Conservation (phyloP, 2,888 invertebrate genomes). For the Luperina nickerlii region DNA sequence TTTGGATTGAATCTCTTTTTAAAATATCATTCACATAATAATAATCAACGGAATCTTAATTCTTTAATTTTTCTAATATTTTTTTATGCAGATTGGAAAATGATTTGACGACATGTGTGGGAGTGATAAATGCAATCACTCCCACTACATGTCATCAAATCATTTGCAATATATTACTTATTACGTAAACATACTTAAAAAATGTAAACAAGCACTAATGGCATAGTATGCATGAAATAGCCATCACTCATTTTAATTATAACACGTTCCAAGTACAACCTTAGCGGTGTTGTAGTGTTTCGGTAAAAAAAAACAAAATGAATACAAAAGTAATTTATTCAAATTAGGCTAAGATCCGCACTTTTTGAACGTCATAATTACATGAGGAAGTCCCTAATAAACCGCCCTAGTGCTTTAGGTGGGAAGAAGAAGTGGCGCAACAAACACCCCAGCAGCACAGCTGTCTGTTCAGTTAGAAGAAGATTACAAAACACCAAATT, state of each 20-base stretch:
- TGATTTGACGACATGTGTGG: too few species aligned
- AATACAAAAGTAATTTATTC: not conserved
- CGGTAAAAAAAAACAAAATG: not conserved
- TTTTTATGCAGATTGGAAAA: not conserved
- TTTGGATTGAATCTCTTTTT: not conserved
- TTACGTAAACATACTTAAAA: constrained; percentile 22
- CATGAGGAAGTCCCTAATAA: too few species aligned
- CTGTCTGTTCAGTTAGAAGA: too few species aligned
- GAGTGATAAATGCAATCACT: too few species aligned
- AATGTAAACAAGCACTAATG: constrained; percentile 33
- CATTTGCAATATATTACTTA: not conserved
- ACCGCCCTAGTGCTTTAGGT: not conserved
- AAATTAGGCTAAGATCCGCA: not conserved
- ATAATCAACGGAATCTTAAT: not conserved
- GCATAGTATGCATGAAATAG: constrained; percentile 34
- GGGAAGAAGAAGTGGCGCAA: too few species aligned
- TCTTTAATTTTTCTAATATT: not conserved
- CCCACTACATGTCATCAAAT: not conserved
- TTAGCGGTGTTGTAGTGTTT: not conserved
- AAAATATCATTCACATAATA: not conserved
- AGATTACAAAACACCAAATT: too few species aligned
- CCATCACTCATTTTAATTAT: constrained; percentile 23
- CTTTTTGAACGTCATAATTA: not conserved
- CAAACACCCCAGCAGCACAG: too few species aligned
- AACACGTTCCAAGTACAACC: constrained; percentile 12